phyloP scores from a whole-genome alignment of 2,113 vertebrate genomes.

The Menidia beryllina region DNA sequence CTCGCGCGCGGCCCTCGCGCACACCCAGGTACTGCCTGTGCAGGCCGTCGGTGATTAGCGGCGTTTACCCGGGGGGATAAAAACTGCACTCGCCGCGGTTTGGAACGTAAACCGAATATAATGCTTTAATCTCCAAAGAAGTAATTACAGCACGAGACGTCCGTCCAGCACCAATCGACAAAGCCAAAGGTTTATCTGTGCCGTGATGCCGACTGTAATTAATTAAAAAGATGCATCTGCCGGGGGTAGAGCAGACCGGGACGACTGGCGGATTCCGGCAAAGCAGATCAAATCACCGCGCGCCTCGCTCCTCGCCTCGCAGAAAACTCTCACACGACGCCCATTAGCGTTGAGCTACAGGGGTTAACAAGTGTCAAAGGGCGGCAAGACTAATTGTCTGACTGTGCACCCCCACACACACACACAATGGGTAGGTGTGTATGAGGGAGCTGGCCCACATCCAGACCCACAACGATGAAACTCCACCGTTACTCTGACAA shows the following conservation, averaged over 20 bases:
- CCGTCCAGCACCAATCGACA: slow-evolving; percentile 6
- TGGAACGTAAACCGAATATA: slow-evolving; percentile 2
- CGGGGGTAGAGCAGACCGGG: slow-evolving; percentile 27
- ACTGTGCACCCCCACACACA: slow-evolving; percentile 57
- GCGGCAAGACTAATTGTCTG: slow-evolving; percentile 63
- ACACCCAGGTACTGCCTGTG: slow-evolving; percentile 23
- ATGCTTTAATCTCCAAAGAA: slow-evolving; percentile 25
- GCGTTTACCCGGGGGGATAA: slow-evolving; percentile 12
- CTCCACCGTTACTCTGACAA: slow-evolving; percentile 37
- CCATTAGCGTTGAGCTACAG: slow-evolving; percentile 58
- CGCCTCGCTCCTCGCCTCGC: slow-evolving; percentile 40
- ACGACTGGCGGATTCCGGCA: slow-evolving; percentile 45
- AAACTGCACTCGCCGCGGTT: slow-evolving; percentile 9
- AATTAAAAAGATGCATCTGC: slow-evolving; percentile 35
- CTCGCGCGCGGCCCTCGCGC: slow-evolving; percentile 32
- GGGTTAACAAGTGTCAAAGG: slow-evolving; percentile 72
- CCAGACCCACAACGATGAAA: slow-evolving; percentile 46
- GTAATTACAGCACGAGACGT: slow-evolving; percentile 27
- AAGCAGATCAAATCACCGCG: slow-evolving; percentile 22
- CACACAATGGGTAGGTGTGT: slow-evolving; percentile 49
- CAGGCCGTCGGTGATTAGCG: slow-evolving; percentile 25
- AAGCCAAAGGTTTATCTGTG: slow-evolving; percentile 25
- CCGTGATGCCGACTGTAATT: slow-evolving; percentile 38
- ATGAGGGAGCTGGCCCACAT: slow-evolving; percentile 47
- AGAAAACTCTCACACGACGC: slow-evolving; percentile 48